Evolutionary conservation across 1,140 invertebrate species (phyloP), one percentile per base, ranked within the genome.

Genomic region (Belonocnema kinseyi): DNA sequence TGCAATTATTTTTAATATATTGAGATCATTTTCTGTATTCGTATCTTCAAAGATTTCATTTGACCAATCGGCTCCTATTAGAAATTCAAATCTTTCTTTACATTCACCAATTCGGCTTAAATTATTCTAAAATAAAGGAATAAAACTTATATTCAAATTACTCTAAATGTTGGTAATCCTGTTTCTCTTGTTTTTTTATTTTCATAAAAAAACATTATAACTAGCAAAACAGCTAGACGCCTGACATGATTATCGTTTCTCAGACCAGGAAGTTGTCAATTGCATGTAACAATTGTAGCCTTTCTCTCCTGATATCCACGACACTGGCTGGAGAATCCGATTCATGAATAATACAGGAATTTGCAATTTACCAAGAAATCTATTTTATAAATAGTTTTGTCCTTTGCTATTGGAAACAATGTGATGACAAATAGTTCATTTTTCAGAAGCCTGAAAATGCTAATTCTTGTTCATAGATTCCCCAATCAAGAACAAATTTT

Each of bases 251-350:
- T 66, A 40, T 66, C 40, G 26, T 66, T 33, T 33, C 46, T 66
- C 26, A 66, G 16, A 66, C 61, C 61, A 66, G 61, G 61, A 66
- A 66, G 61, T 66, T 66, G 33, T 66, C 61, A 66, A 66, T 46
- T 40, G 61, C 61, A 66, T 66, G 33, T 40, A 66, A 66, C 61
- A 66, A 40, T 66, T 66, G 61, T 8, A 66, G 61, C 61, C 61
- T 66, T 66, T 66, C 61, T 46, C 61, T 66, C 61, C n/a, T 66
- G 40, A 8, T 66, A 66, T 12, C 61, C 61, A 66, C 16, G 61
- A 46, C 3, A 16, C 33, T 26, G 26, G 16, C 4, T 40, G 33
- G n/a, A 66, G 26, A 66, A 66, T 66, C 16, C 21, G 26, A 66
- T 66, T 66, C 13, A 61, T 7, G 6, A 61, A 61, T 66, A 66